Percentiles rank a stretch among this genome's conserved stretches.
Conservation (phyloP, 2,888 invertebrate genomes). For the Nemotelus nigrinus region DNA sequence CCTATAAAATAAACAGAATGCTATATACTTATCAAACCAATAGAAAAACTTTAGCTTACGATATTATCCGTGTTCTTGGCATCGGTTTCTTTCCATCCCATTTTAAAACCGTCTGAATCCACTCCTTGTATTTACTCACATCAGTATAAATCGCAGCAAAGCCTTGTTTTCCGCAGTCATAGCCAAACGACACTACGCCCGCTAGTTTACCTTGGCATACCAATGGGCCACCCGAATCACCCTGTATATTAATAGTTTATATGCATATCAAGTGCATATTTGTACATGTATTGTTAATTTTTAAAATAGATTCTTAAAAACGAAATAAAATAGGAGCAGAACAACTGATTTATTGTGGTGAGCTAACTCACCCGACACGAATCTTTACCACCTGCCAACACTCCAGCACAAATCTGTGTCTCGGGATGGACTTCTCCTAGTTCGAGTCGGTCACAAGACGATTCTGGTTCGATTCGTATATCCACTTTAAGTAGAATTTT, state of each 20-base stretch:
- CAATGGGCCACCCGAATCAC: slow-evolving; percentile 49
- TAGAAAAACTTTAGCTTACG: not conserved
- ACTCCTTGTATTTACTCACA: slow-evolving; percentile 40
- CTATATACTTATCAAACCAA: not conserved
- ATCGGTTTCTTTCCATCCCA: slow-evolving; percentile 1
- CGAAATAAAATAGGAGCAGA: not conserved
- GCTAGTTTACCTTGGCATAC: slow-evolving; percentile 45
- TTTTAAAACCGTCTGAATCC: slow-evolving; percentile 31
- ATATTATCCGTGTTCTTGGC: not conserved
- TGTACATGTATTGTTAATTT: not conserved
- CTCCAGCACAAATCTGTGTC: slow-evolving; percentile 47
- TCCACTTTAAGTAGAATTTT: not conserved
- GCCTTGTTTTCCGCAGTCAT: slow-evolving; percentile 46
- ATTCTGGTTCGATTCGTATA: not conserved
- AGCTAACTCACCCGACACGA: slow-evolving; percentile 38
- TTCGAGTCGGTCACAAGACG: not conserved
- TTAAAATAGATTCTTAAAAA: not conserved
- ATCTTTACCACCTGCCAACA: slow-evolving; percentile 46
- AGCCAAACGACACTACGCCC: slow-evolving; percentile 48
- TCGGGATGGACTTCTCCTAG: not conserved
- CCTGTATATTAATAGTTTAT: slow-evolving; percentile 10
- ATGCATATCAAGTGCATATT: not conserved
- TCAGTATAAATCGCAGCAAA: slow-evolving; percentile 48
- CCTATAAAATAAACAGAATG: too few species aligned
- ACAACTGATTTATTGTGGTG: not conserved